Percentiles rank a stretch among this genome's conserved stretches.
These are phyloP conservation scores for Falco berigora DNA, from an alignment of 2,797 vertebrate species.

Conservation along the genomic window DNA sequence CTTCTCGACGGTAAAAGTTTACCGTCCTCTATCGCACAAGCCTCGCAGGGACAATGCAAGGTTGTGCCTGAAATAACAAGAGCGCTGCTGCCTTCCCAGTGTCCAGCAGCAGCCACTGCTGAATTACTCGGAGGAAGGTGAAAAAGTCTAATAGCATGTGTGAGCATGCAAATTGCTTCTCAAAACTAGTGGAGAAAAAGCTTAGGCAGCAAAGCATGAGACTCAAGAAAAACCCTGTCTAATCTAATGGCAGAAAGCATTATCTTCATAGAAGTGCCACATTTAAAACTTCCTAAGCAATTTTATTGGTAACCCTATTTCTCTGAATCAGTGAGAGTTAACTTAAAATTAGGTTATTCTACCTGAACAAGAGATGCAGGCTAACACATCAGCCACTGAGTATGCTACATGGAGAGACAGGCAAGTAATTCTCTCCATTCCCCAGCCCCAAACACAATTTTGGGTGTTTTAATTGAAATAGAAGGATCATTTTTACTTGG, in stretches of 20 bases:
- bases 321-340: neutral
- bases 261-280: neutral
- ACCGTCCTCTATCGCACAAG: neutral
- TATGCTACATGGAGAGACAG: neutral
- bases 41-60: neutral
- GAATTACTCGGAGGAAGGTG: neutral
- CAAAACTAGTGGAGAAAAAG: neutral
- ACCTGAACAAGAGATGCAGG: rapidly evolving
- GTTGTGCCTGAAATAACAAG: neutral
- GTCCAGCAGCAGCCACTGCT: neutral
- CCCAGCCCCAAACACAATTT: neutral
- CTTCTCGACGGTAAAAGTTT: neutral
- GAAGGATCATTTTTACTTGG: slow-evolving; percentile 1
- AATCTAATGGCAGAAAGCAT: neutral
- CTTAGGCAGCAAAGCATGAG: neutral
- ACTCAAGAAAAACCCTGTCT: neutral
- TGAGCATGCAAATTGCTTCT: slow-evolving; percentile 19
- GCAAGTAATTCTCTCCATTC: neutral
- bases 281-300: slow-evolving; percentile 26
- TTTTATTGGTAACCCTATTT: neutral
- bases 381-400: neutral
- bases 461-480: neutral
- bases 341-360: neutral
- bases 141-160: neutral
- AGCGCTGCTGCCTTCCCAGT: neutral